Conservation (phyloP, 2,888 invertebrate species). For the Cataglyphis cursor region DNA sequence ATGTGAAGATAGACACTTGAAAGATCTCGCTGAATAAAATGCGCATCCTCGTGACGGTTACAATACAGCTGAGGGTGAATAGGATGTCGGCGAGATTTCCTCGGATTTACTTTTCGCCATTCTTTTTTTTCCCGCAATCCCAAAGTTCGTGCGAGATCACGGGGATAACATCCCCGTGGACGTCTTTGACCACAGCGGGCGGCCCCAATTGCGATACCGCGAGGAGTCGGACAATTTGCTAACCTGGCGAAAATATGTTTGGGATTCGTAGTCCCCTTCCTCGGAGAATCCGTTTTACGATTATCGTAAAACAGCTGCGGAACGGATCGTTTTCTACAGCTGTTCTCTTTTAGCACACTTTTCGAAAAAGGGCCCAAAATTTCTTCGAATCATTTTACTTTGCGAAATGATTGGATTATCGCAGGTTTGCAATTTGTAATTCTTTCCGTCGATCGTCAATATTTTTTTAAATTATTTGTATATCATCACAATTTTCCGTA, state of each 20-base stretch:
- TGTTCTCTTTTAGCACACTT: not conserved
- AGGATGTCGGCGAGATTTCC: not conserved
- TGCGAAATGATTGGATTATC: not conserved
- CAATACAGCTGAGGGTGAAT: conserved; percentile 10
- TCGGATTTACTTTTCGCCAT: conserved; percentile 23
- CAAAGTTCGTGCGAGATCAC: conserved; percentile 68
- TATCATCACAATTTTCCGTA: no score
- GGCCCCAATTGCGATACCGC: conserved; percentile 74
- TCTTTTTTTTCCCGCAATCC: not conserved
- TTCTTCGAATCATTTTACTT: not conserved
- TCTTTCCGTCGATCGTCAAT: not conserved
- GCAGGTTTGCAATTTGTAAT: not conserved
- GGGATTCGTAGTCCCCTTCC: conserved; percentile 75
- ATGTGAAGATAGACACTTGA: not conserved
- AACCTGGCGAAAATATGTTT: conserved; percentile 86
- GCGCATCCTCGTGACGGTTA: not conserved
- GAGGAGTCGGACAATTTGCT: conserved; percentile 82
- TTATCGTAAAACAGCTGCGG: conserved; percentile 62
- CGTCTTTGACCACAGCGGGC: conserved; percentile 63
- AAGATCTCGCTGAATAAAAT: not conserved
- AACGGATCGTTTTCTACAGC: conserved; percentile 71
- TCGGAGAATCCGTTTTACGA: conserved; percentile 81
- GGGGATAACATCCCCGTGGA: conserved; percentile 76
- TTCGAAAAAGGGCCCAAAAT: not conserved
- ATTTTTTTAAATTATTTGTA: not conserved